Conservation (phyloP, 1,140 invertebrate genomes). For the Lithobius niger region DNA sequence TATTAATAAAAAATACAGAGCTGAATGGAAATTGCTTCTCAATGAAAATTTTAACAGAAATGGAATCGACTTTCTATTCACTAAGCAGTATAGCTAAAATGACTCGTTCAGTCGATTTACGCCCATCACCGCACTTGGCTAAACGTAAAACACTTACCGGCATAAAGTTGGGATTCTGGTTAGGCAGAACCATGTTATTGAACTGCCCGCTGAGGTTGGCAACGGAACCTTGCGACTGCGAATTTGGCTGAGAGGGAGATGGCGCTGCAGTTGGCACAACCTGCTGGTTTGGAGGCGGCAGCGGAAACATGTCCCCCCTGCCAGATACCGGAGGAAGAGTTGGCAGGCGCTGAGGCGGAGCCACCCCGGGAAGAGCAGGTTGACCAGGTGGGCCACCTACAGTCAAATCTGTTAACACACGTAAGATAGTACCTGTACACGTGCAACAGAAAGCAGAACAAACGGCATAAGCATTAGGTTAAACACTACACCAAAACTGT, state of each 20-base stretch:
- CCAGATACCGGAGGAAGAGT: not conserved
- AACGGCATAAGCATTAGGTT: too few species aligned
- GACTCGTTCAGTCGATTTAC: too few species aligned
- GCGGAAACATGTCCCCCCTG: constrained; percentile 5
- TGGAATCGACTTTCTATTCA: too few species aligned
- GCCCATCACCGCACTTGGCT: too few species aligned
- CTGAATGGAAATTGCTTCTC: too few species aligned
- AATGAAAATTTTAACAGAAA: too few species aligned
- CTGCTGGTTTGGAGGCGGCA: constrained; percentile 13
- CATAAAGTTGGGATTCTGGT: not conserved
- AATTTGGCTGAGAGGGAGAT: constrained; percentile 2
- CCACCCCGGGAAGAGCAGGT: constrained; percentile 9
- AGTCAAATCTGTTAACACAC: not conserved
- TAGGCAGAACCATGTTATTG: not conserved
- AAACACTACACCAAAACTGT: too few species aligned
- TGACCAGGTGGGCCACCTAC: not conserved
- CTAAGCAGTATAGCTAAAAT: too few species aligned
- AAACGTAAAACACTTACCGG: not conserved
- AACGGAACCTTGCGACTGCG: not conserved
- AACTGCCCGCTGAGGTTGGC: not conserved
- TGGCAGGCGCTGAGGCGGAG: constrained; percentile 2
- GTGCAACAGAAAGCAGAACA: too few species aligned
- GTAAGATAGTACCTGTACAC: too few species aligned
- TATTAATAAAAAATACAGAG: too few species aligned
- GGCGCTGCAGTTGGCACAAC: constrained; percentile 6